Conservation (phyloP, 23 tunicate genomes). For the Trididemnum nubilum region DNA sequence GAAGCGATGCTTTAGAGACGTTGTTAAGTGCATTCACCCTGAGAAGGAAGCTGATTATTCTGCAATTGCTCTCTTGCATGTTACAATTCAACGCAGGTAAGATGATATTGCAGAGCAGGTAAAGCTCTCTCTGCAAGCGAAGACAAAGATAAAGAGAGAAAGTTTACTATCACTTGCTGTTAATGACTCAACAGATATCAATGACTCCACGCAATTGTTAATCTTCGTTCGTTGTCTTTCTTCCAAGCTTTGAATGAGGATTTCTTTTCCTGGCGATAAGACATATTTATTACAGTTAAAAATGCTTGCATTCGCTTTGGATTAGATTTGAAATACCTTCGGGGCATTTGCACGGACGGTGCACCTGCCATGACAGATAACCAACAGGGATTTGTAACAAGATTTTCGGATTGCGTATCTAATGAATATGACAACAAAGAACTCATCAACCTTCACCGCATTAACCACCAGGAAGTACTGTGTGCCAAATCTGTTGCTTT, state of each 20-base stretch:
- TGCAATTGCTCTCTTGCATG: slow-evolving; percentile 32
- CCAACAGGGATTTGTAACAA: slow-evolving; percentile 51
- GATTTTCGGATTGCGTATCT: slow-evolving; percentile 46
- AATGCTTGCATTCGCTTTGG: slow-evolving; percentile 40
- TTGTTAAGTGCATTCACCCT: too few relatives aligned
- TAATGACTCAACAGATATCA: slow-evolving; percentile 40
- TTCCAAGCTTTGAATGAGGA: too few relatives aligned
- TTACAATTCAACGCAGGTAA: slow-evolving; percentile 24
- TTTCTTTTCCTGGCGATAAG: slow-evolving; percentile 36
- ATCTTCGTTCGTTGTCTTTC: slow-evolving; percentile 36
- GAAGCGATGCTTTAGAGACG: too few relatives aligned
- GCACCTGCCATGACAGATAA: slow-evolving; percentile 52
- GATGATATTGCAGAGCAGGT: slow-evolving; percentile 37
- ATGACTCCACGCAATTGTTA: slow-evolving; percentile 39
- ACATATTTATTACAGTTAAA: slow-evolving; percentile 36
- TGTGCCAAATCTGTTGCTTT: slow-evolving; percentile 55
- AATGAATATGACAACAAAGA: slow-evolving; percentile 35
- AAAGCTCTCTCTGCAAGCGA: slow-evolving; percentile 9
- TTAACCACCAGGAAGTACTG: slow-evolving; percentile 56
- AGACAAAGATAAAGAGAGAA: slow-evolving; percentile 34
- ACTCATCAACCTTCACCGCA: slow-evolving; percentile 48
- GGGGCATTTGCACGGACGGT: slow-evolving; percentile 41
- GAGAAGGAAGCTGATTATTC: slow-evolving; percentile 44
- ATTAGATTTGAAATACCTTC: slow-evolving; percentile 31
- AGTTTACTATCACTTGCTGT: slow-evolving; percentile 36